Conservation (phyloP, 1,140 invertebrate genomes). For the Micrasema longulum region DNA sequence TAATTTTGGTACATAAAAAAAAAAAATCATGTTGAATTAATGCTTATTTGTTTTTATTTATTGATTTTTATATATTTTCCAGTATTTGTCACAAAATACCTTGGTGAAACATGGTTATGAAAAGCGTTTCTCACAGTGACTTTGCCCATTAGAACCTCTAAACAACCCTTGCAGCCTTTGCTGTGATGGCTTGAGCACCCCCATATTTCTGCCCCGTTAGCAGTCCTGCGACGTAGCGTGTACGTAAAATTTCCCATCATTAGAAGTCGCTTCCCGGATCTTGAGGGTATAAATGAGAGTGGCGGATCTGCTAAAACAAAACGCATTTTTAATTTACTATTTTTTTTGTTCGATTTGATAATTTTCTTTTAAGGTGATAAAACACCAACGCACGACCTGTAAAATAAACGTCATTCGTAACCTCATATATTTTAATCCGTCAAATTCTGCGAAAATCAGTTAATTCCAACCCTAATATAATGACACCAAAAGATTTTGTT, state of each 20-base stretch:
- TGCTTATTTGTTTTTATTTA: too few species aligned
- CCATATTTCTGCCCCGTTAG: constrained; percentile 1
- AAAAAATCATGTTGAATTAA: too few species aligned
- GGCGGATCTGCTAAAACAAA: constrained; percentile 7
- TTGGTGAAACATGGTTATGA: constrained; percentile 1
- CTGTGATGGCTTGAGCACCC: not conserved
- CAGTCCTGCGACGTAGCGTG: not conserved
- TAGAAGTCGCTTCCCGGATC: not conserved
- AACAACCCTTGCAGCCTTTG: constrained; percentile 8
- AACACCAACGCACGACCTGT: too few species aligned
- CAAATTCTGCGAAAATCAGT: too few species aligned
- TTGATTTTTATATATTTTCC: constrained; percentile 25
- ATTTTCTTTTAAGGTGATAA: too few species aligned
- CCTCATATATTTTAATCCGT: too few species aligned
- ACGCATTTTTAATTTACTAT: not conserved
- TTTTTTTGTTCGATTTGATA: not conserved
- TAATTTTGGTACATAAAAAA: too few species aligned
- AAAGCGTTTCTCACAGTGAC: not conserved
- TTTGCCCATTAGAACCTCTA: not conserved
- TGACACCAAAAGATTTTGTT: too few species aligned
- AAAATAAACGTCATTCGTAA: not conserved
- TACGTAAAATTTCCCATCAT: constrained; percentile 13
- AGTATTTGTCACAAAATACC: not conserved
- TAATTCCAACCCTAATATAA: too few species aligned
- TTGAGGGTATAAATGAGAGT: not conserved